Evolutionary conservation across 2,797 vertebrate genomes (phyloP).

Genomic region (Oryzias dopingdopingensis): DNA sequence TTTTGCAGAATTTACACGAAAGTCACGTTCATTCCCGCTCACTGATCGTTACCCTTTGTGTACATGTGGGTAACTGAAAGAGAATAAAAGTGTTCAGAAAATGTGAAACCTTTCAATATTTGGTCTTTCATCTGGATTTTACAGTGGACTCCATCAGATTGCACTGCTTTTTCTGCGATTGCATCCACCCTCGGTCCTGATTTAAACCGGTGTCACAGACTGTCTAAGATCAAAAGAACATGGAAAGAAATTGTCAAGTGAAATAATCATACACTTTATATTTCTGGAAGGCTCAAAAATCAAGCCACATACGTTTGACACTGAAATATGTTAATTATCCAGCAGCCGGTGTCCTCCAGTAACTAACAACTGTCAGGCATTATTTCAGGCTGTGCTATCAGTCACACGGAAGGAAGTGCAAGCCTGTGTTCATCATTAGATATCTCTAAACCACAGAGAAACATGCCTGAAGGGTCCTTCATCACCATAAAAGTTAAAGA

Average conservation of each 20-base stretch:
- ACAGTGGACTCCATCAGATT: not conserved
- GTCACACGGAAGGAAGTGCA: slow-evolving; percentile 33
- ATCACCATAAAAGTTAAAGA: slow-evolving; percentile 9
- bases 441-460: slow-evolving; percentile 22
- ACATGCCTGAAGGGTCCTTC: slow-evolving; percentile 17
- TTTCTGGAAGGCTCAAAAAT: slow-evolving; percentile 13
- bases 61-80: not conserved
- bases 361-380: slow-evolving; percentile 9
- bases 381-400: slow-evolving; percentile 8
- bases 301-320: slow-evolving; percentile 33
- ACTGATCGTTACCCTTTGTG: too few relatives aligned
- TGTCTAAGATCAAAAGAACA: not conserved
- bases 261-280: slow-evolving; percentile 5
- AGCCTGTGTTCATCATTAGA: slow-evolving; percentile 26
- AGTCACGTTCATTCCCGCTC: too few relatives aligned
- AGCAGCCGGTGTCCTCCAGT: slow-evolving; percentile 41
- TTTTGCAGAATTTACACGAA: too few relatives aligned
- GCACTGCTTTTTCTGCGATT: not conserved
- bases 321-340: slow-evolving; percentile 30
- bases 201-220: not conserved
- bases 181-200: not conserved
- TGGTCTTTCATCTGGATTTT: not conserved
- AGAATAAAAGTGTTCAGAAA: not conserved
- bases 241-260: slow-evolving; percentile 1
- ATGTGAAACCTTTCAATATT: too few relatives aligned